A percentile compares a stretch with the other conserved stretches of the same genome.
phyloP scores from a whole-genome alignment of 2,888 invertebrate species.

The Hyles lineata region DNA sequence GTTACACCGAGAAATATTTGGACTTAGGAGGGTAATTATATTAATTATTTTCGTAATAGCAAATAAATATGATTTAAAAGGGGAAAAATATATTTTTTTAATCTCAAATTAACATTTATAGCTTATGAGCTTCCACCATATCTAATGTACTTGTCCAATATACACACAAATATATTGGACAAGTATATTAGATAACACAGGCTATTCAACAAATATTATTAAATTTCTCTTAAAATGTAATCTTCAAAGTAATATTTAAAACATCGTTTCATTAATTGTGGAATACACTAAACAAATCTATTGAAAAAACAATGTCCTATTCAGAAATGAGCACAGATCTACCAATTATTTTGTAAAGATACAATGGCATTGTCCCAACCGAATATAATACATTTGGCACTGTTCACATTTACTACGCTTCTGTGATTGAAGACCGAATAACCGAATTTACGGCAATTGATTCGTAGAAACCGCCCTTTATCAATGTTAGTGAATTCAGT shows the following conservation, averaged over 20 bases:
- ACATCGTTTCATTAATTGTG: too few relatives aligned
- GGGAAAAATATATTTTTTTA: too few relatives aligned
- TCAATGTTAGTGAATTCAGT: neutral
- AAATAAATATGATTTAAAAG: neutral
- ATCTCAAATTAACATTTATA: too few relatives aligned
- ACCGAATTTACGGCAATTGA: slow-evolving; percentile 27
- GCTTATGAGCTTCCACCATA: too few relatives aligned
- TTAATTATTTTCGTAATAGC: neutral
- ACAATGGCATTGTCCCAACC: neutral
- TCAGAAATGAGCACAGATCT: neutral
- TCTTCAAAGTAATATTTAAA: too few relatives aligned
- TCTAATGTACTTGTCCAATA: too few relatives aligned
- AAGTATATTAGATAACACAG: too few relatives aligned
- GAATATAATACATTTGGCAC: slow-evolving; percentile 12
- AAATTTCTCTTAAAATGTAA: too few relatives aligned
- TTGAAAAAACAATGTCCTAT: neutral
- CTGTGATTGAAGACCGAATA: slow-evolving; percentile 30
- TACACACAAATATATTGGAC: too few relatives aligned
- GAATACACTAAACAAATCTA: neutral
- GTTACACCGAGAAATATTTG: neutral
- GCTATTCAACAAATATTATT: too few relatives aligned
- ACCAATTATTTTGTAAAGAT: neutral
- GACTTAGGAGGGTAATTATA: neutral
- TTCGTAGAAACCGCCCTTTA: neutral
- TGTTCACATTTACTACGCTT: slow-evolving; percentile 14